Percentiles rank a stretch among this genome's conserved stretches.
phyloP scores from a whole-genome alignment of 2,113 vertebrate species.

The Conger conger region DNA sequence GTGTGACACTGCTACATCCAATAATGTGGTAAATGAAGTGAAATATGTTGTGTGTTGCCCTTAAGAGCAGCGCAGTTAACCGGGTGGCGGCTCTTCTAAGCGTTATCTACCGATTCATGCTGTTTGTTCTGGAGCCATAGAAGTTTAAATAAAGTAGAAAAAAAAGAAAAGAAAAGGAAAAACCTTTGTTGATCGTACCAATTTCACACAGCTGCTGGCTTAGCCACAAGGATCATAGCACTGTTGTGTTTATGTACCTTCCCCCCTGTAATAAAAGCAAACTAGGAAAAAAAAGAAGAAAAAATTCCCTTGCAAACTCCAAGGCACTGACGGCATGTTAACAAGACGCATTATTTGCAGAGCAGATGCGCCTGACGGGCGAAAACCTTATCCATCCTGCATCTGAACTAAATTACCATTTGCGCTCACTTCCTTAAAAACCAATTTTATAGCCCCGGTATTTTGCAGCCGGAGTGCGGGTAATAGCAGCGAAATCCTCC shows the following conservation, averaged over 20 bases:
- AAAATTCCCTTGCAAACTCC: background rate
- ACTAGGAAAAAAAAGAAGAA: background rate
- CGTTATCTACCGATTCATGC: background rate
- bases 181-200: background rate
- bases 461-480: background rate
- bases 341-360: background rate
- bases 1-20: no score
- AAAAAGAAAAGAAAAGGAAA: background rate
- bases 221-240: background rate
- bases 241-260: background rate
- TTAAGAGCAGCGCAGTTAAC: no score
- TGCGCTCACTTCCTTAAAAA: no score
- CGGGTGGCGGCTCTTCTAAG: background rate
- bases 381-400: background rate
- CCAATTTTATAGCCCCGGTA: background rate
- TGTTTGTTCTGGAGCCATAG: background rate
- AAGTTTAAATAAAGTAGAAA: background rate
- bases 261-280: background rate
- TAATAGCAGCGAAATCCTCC: conserved; percentile 6
- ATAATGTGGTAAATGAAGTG: no score
- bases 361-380: background rate
- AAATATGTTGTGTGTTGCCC: no score
- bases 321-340: background rate
- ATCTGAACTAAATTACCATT: background rate
- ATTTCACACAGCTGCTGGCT: background rate